Conservation (phyloP, 2,113 vertebrate genomes). For the Megaptera novaeangliae region DNA sequence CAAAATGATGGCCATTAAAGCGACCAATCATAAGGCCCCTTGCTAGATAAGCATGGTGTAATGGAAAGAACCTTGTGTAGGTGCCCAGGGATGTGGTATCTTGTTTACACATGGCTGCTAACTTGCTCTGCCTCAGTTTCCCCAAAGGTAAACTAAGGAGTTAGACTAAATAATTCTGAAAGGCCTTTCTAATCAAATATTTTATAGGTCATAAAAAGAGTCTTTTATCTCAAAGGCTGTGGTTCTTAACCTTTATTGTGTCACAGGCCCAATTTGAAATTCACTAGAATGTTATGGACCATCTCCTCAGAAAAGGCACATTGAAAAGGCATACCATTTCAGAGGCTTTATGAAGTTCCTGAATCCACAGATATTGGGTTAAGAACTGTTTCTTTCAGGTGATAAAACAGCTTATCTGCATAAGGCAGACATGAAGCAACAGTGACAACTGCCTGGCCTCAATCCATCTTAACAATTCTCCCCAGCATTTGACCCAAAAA, state of each 20-base stretch:
- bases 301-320: slow-evolving; percentile 28
- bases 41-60: background rate
- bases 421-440: slow-evolving; percentile 33
- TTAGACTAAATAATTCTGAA: slow-evolving; percentile 28
- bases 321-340: background rate
- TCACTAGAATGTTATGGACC: slow-evolving; percentile 17
- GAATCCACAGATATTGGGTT: background rate
- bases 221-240: background rate
- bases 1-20: slow-evolving; percentile 16
- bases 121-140: background rate
- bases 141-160: background rate
- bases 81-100: background rate
- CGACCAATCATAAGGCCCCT: background rate
- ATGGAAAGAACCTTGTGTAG: background rate
- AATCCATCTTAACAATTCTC: slow-evolving; percentile 3
- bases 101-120: background rate
- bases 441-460: background rate
- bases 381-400: slow-evolving; percentile 12
- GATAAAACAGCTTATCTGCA: background rate
- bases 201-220: slow-evolving; percentile 18
- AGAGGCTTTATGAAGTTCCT: slow-evolving; percentile 10
- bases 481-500: slow-evolving; percentile 11
- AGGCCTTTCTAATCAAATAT: slow-evolving; percentile 12
- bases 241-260: slow-evolving; percentile 34
- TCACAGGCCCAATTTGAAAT: slow-evolving; percentile 43